phyloP scores from a whole-genome alignment of 2,888 invertebrate species.

The Eugnorisma glareosa region DNA sequence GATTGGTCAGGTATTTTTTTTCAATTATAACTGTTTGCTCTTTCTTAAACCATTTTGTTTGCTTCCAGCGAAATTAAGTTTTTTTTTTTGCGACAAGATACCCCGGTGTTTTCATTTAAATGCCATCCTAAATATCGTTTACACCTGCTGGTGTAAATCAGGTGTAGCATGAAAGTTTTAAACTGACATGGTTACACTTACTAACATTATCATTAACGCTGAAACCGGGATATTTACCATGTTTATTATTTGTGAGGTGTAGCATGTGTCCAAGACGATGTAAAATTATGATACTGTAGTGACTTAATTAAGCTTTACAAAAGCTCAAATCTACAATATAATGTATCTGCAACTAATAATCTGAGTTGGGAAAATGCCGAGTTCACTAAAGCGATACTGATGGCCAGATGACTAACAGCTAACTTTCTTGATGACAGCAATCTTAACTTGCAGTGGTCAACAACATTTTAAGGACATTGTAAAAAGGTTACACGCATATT shows the following conservation, averaged over 20 bases:
- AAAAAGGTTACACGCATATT: neutral
- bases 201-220: too few relatives aligned
- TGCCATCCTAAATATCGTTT: neutral
- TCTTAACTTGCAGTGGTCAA: slow-evolving; percentile 69
- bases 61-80: neutral
- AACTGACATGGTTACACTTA: too few relatives aligned
- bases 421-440: slow-evolving; percentile 80
- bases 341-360: neutral
- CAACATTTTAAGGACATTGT: slow-evolving; percentile 68
- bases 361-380: slow-evolving; percentile 43
- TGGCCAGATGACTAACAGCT: slow-evolving; percentile 75
- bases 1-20: neutral
- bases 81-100: neutral
- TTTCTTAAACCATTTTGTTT: neutral
- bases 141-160: slow-evolving; percentile 1
- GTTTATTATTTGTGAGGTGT: neutral
- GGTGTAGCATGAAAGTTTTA: neutral
- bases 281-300: too few relatives aligned
- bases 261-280: neutral
- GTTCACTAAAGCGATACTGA: slow-evolving; percentile 61
- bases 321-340: neutral
- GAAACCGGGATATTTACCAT: too few relatives aligned
- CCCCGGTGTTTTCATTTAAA: neutral
- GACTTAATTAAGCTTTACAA: neutral
- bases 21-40: neutral